Evolutionary conservation across 2,797 vertebrate species (phyloP), one percentile per base, ranked within the genome.

Genomic region (Hippocampus kuda): DNA sequence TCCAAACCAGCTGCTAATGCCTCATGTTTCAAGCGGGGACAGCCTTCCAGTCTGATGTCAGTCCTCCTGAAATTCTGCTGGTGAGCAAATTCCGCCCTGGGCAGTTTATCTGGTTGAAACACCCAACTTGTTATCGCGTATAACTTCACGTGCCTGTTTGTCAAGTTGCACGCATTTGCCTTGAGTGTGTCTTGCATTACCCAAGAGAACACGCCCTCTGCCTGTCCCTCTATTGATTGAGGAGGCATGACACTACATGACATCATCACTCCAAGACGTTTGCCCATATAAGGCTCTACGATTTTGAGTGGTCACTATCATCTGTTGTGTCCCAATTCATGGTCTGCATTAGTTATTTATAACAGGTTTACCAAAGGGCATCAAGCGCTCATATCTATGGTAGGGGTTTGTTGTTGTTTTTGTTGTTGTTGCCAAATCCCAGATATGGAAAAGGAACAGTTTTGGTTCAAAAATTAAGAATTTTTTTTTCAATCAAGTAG

Each of bases 251-350:
- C 67, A 59, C n/a, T 27, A 81, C 76, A 68, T 92, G 87, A 93
- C 91, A 90, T 93, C 91, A 93, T 90, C 80, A 76, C 59, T 84
- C 61, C 82, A 86, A 87, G 89, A 87, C 88, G 81, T 41, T 77
- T 81, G 81, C 68, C 89, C 88, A 80, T 89, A 90, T 88, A 90
- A 85, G 88, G 90, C 75, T 73, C 46, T 70, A 65, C 10, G 63
- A 75, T 71, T 71, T 70, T 71, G 65, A 44, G 69, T 77, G 11
- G 66, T 67, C n/a, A 64, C 41, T 64, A 15, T 63, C 22, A 44
- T 63, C 12, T 7, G 54, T 27, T 27, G 24, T 57, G 13, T 27
- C 15, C 11, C 26, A 16, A 59, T 56, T n/a, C 53, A 56, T n/a
- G 53, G 22, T 56, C n/a, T 24, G 53, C 53, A 56, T 56, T 10